Percentiles rank a stretch among this genome's conserved stretches.
Evolutionary conservation across 2,797 vertebrate species (phyloP).

Genomic region (Clarias platycephalus): DNA sequence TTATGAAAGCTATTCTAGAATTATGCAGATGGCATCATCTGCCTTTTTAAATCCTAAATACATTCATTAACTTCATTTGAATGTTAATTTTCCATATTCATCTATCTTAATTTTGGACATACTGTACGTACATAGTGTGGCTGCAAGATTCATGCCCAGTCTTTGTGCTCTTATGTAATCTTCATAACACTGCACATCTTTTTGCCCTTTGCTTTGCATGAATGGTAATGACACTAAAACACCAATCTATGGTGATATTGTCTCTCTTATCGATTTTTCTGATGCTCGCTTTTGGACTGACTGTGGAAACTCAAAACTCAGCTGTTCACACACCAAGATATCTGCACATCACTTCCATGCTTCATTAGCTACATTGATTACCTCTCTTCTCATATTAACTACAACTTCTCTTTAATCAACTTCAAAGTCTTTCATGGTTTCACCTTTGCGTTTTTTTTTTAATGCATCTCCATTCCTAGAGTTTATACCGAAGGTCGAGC

Average conservation of each 20-base stretch:
- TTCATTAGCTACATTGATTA: slow-evolving; percentile 24
- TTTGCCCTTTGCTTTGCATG: neutral
- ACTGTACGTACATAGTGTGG: no score
- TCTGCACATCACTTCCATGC: slow-evolving; percentile 4
- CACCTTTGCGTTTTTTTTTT: neutral
- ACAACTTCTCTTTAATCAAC: slow-evolving; percentile 13
- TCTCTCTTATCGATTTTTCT: slow-evolving; percentile 11
- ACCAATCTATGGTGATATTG: neutral
- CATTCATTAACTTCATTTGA: neutral
- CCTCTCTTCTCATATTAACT: slow-evolving; percentile 6
- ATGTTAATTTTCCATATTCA: neutral
- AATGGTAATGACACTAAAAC: neutral
- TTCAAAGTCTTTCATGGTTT: slow-evolving; percentile 1
- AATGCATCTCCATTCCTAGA: neutral
- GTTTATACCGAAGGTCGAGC: no score
- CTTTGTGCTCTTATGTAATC: neutral
- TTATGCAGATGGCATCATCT: neutral
- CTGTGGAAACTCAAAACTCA: slow-evolving; percentile 25
- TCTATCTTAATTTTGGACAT: neutral
- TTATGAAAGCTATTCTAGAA: neutral
- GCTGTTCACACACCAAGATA: slow-evolving; percentile 2
- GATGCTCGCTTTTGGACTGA: slow-evolving; percentile 2
- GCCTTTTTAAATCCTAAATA: neutral
- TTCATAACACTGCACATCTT: neutral
- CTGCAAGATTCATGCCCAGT: neutral